phyloP scores from a whole-genome alignment of 2,888 invertebrate species.

The Disparrhopalites patrizii region DNA sequence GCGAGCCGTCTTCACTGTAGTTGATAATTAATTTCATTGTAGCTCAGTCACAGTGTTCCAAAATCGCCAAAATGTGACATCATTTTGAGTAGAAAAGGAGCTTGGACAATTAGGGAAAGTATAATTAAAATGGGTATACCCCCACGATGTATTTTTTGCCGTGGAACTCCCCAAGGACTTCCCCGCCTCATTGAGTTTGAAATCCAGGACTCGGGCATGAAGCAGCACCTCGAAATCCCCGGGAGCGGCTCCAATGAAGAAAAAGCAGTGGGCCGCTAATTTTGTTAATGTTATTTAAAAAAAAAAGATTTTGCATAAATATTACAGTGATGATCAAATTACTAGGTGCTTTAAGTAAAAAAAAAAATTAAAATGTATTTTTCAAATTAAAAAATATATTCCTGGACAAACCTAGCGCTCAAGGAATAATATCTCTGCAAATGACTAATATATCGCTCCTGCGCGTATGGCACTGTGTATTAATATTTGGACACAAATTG shows the following conservation, averaged over 20 bases:
- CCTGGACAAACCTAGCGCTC: too few relatives aligned
- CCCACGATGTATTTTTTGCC: conserved; percentile 1
- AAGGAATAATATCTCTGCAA: too few relatives aligned
- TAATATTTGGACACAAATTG: too few relatives aligned
- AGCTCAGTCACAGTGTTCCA: too few relatives aligned
- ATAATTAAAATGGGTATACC: neutral
- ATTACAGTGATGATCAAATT: neutral
- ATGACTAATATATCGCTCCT: too few relatives aligned
- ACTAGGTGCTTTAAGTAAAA: neutral
- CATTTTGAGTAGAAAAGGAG: too few relatives aligned
- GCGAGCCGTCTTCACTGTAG: conserved; percentile 2
- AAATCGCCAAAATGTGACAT: too few relatives aligned
- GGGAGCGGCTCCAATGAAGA: neutral
- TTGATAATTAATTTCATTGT: too few relatives aligned
- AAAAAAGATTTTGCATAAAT: neutral
- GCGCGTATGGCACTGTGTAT: too few relatives aligned
- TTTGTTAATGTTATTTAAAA: neutral
- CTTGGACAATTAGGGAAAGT: neutral
- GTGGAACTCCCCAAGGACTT: neutral
- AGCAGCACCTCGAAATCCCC: conserved; percentile 7
- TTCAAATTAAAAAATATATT: neutral
- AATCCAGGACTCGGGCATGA: conserved; percentile 5
- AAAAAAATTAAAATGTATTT: neutral
- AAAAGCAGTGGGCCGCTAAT: conserved; percentile 20
- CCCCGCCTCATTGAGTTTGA: conserved; percentile 11